These are phyloP conservation scores for Eupithecia tripunctaria DNA, from an alignment of 2,888 invertebrate species.

Conservation along the genomic window DNA sequence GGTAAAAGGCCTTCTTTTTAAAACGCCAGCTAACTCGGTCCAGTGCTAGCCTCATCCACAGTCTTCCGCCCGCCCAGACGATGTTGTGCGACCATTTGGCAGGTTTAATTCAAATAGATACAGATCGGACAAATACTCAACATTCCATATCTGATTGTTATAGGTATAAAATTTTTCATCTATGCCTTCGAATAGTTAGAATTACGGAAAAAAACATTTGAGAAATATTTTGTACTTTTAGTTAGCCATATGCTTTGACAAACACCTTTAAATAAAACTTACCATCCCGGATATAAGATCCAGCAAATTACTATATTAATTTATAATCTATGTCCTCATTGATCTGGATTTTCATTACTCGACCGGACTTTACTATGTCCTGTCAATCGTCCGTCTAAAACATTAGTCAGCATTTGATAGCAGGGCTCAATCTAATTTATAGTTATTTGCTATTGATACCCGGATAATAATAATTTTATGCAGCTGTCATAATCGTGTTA, in stretches of 20 bases:
- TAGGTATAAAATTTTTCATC: no score
- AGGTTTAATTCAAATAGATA: no score
- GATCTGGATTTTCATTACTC: slow-evolving; percentile 24
- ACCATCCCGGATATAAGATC: slow-evolving; percentile 6
- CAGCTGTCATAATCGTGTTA: slow-evolving; percentile 39
- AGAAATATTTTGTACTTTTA: neutral
- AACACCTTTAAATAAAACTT: neutral
- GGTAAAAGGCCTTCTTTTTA: no score
- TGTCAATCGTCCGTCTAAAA: slow-evolving; percentile 53
- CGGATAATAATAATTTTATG: slow-evolving; percentile 44
- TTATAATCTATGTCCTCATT: neutral
- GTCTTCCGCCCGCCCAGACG: no score
- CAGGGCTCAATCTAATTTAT: slow-evolving; percentile 40
- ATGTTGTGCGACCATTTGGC: no score
- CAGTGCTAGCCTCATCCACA: no score
- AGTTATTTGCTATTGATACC: slow-evolving; percentile 40
- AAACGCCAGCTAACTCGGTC: no score
- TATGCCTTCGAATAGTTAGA: no score
- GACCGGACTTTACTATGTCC: slow-evolving; percentile 34
- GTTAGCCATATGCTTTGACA: neutral
- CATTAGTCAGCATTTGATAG: slow-evolving; percentile 58
- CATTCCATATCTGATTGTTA: neutral
- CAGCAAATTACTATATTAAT: neutral
- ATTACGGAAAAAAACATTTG: neutral
- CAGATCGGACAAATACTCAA: neutral